phyloP scores from a whole-genome alignment of 2,113 vertebrate species.

The Rhinichthys klamathensis region DNA sequence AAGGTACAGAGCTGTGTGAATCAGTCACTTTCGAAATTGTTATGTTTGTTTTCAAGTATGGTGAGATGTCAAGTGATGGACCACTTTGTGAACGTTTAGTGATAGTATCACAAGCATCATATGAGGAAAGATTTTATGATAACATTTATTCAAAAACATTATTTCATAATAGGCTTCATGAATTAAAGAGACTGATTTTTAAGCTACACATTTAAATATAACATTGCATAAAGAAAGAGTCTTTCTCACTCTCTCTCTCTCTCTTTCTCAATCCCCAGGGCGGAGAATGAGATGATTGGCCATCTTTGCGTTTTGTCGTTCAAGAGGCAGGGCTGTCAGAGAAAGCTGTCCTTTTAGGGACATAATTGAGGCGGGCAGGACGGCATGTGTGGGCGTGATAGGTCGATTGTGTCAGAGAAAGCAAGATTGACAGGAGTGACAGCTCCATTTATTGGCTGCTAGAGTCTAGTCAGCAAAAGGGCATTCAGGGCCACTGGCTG shows the following conservation, averaged over 20 bases:
- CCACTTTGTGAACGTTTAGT: neutral
- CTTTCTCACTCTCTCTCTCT: constrained; percentile 34
- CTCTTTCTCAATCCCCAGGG: constrained; percentile 1
- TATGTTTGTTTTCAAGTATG: neutral
- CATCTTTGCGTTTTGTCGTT: neutral
- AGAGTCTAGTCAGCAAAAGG: constrained; percentile 56
- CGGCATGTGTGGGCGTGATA: constrained; percentile 59
- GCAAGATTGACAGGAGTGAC: constrained; percentile 58
- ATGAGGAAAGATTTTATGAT: neutral
- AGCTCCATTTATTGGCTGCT: constrained; percentile 61
- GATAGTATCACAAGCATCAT: neutral
- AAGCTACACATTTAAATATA: neutral
- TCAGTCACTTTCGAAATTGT: neutral
- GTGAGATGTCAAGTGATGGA: neutral
- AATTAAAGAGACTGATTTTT: constrained; percentile 7
- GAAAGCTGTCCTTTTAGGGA: constrained; percentile 50
- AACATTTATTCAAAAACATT: neutral
- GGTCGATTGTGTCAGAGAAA: constrained; percentile 58
- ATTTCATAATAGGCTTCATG: neutral
- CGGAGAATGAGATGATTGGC: constrained; percentile 47
- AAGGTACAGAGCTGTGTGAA: neutral
- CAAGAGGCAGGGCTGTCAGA: constrained; percentile 38
- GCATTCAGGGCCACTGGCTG: constrained; percentile 59
- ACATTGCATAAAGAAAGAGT: neutral
- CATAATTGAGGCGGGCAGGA: constrained; percentile 57